Evolutionary conservation across 2,888 invertebrate species (phyloP), one percentile per base, ranked within the genome.

Genomic region (Drosophila picticornis): DNA sequence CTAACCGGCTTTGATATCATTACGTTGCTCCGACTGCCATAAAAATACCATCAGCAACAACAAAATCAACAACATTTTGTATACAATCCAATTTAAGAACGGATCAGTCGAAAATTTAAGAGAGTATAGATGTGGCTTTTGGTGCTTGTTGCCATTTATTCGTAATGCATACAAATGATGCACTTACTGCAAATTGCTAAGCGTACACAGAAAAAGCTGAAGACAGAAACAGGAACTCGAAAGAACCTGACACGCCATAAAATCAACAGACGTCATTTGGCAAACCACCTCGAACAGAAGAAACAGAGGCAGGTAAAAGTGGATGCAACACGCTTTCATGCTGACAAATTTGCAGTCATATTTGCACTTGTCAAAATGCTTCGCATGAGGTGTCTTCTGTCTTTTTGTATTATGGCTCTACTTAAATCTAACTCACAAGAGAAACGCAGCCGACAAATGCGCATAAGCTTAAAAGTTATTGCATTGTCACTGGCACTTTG

Each of bases 81-180:
- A 48, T 36, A 48, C 31, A 74, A 69, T 79, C 75, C 62, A 77
- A 79, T 77, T 77, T 70, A 36, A 40, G 32, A 66, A 63, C 48
- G 65, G 62, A 65, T 62, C 64, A 43, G 62, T 56, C 55, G 32
- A 34, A 65, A 67, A 51, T 64, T 50, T 32, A 50, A 67, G 31
- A 51, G 46, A 50, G 59, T 34, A 34, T 46, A 51, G 27, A 27
- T 46, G 63, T 59, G 67, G 69, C 61, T 67, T 52, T 62, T 55
- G 59, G n/a, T 60, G 62, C 38, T 65, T 40, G 57, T 36, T 53
- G 22, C 58, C 50, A 74, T 71, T 75, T 77, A 75, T 70, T 64
- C 75, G 70, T 87, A 87, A 85, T 84, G 84, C 78, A 83, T 80
- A 88, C 85, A 88, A 90, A 85, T 85, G 90, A 77, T 86, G 85